Percentiles rank a stretch among this genome's conserved stretches.
Evolutionary conservation across 2,113 vertebrate species (phyloP).

Genomic region (Mesocricetus auratus): DNA sequence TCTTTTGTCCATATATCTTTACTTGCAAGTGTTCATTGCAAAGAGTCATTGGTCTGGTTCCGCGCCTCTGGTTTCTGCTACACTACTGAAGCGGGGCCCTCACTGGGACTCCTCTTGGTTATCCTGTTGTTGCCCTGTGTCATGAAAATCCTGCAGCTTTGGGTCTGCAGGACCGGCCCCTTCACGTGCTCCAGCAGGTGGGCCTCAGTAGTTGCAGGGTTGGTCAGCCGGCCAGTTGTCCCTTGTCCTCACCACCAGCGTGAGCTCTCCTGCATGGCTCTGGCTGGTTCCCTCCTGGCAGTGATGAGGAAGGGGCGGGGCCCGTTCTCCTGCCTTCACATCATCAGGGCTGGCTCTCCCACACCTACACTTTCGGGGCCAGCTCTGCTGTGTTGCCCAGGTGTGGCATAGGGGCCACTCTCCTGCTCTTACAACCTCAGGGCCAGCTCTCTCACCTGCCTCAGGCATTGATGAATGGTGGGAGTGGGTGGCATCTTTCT

Average conservation of each 20-base stretch:
- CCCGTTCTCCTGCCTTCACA: too few relatives aligned
- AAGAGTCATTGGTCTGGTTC: background rate
- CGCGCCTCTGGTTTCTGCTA: background rate
- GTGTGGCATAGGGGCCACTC: too few relatives aligned
- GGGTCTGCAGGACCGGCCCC: background rate
- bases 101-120: background rate
- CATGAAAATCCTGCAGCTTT: background rate
- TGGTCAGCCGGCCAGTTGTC: background rate
- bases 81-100: background rate
- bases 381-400: too few relatives aligned
- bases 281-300: background rate
- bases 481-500: too few relatives aligned
- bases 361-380: too few relatives aligned
- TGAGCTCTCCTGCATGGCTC: background rate
- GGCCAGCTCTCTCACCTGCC: too few relatives aligned
- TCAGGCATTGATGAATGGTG: too few relatives aligned
- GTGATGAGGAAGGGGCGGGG: too few relatives aligned
- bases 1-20: background rate
- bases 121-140: background rate
- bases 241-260: background rate
- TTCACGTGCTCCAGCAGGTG: background rate
- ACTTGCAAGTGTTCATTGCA: background rate
- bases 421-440: too few relatives aligned
- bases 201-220: background rate
- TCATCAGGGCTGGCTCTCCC: too few relatives aligned